Evolutionary conservation across 2,888 invertebrate genomes (phyloP), one percentile per base, ranked within the genome.

Genomic region (Diaphora mendica): DNA sequence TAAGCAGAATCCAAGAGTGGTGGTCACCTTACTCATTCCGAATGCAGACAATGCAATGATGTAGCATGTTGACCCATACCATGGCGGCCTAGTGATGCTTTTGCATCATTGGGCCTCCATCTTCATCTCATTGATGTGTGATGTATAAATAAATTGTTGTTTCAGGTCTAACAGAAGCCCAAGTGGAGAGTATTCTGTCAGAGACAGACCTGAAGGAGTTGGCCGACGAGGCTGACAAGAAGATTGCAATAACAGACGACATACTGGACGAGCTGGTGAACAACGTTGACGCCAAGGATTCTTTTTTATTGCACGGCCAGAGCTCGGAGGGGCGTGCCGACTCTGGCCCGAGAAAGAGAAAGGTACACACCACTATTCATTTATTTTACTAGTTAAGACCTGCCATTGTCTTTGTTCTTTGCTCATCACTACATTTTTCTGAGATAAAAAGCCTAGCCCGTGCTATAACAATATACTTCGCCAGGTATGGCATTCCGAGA

Each of bases 251-350:
- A 23, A 78, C 89, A 0, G 92, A 89, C 51, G 92, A 91, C 39
- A 77, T 92, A 0, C 78, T 92, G 9, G 92, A 91, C n/a, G 88
- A 90, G 74, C 77, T 92, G 48, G 91, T 90, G 64, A 86, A 86
- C 78, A 86, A 86, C 62, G 91, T 87, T 70, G 92, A 91, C 75
- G 87, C 76, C 64, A 90, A 90, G 86, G 93, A 91, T 85, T 87
- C 93, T 94, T 95, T 95, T 95, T 95, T 95, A 95, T 94, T 85
- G 83, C 91, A 89, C 84, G 88, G 95, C 94, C 94, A 91, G 95
- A 90, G 94, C 88, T 84, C 87, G 90, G 90, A 87, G 80, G 93
- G 91, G 93, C 94, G 93, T 82, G 87, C 89, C 89, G 88, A 89
- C 93, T 91, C 94, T 93, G 94, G 94, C 93, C 88, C 84, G 79